Evolutionary conservation across 2,797 vertebrate genomes (phyloP).

Genomic region (Molossus alvarezi): DNA sequence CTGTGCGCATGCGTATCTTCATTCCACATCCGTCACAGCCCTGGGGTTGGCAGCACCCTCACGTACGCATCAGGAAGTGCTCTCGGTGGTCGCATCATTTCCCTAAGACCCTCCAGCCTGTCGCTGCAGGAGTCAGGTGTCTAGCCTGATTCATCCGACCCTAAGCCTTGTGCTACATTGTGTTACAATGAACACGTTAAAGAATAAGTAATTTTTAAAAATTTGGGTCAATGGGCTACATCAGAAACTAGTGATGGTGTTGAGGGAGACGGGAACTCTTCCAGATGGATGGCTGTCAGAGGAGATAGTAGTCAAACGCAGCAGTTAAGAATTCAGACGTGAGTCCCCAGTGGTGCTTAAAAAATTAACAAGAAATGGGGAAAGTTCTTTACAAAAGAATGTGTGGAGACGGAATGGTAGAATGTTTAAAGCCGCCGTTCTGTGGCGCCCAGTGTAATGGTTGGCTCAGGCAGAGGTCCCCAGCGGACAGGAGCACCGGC

Average conservation of each 20-base stretch:
- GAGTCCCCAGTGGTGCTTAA: background rate
- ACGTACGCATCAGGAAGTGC: background rate
- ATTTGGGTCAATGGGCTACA: background rate
- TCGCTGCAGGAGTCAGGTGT: background rate
- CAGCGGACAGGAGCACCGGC: too few relatives aligned
- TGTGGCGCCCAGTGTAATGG: background rate
- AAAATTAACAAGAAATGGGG: background rate
- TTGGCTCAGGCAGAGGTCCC: background rate
- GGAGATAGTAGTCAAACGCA: background rate
- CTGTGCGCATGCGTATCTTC: rapidly evolving
- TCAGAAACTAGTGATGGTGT: background rate
- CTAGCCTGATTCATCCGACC: background rate
- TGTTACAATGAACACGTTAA: background rate
- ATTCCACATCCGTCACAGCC: background rate
- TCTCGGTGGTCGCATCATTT: background rate
- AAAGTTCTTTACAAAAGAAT: background rate
- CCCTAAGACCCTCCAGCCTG: background rate
- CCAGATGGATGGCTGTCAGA: background rate
- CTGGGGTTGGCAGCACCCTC: background rate
- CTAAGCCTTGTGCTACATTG: background rate
- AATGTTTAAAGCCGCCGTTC: background rate
- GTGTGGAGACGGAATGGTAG: background rate
- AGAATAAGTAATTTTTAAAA: background rate
- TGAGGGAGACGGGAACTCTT: background rate
- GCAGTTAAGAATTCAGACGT: background rate